Evolutionary conservation across 2,113 vertebrate species (phyloP), one percentile per base, ranked within the genome.

Genomic region (Callithrix jacchus): DNA sequence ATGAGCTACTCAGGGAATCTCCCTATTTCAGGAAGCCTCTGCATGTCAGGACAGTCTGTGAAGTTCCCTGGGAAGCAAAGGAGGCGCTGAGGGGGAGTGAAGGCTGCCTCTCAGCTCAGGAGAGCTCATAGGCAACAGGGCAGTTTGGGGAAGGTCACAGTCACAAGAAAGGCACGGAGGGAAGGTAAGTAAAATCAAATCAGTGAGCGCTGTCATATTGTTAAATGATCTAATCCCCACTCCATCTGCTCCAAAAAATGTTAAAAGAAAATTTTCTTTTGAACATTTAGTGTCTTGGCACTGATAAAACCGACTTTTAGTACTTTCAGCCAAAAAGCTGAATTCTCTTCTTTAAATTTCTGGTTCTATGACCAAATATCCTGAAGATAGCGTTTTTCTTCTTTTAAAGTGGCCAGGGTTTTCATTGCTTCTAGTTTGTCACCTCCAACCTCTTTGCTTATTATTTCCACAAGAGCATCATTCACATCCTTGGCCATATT

Each of bases 401-500:
- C 99, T 96, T 99, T 98, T 89, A 99, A 98, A 1, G 25, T 70
- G 1, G 99, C 99, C 92, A 99, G 68, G 0, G 25, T 98, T 98
- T 99, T 99, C 99, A 99, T 98, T 64, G 99, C 99, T 84, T 99
- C 99, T 85, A 99, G 98, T 89, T 98, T 99, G 93, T 99, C 99
- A 54, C 97, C 85, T 86, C 98, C 98, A 91, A 98, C 98, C 97
- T 99, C 99, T 1, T 61, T 70, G 93, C 98, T 98, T 90, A 99
- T 97, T 94, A 99, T 98, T 90, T 99, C 99, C 61, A 99, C 95
- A 96, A 99, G 91, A 1, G 99, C 93, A 94, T 99, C 98, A 47
- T 98, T 99, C 70, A 99, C 99, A n/a, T 99, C 99, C 98, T 99
- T 99, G 42, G 99, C 99, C 99, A 99, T 99, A 97, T 99, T 99